These are phyloP conservation scores for Tipula helvola DNA, from an alignment of 2,888 invertebrate species.

Conservation along the genomic window DNA sequence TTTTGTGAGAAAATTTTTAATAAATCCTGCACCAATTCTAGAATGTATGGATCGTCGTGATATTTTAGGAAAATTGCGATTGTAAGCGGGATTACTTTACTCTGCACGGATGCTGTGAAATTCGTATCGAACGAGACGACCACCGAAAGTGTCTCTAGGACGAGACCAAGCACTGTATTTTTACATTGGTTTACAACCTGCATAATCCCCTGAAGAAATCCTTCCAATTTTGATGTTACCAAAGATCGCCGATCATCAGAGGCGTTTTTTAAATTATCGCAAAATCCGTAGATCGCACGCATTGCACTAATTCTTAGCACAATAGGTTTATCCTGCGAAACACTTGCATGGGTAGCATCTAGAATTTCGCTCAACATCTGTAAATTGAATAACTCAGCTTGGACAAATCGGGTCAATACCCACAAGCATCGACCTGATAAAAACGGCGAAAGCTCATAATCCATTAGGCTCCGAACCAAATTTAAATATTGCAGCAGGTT, in stretches of 20 bases:
- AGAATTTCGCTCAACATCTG: conserved; percentile 32
- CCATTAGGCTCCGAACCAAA: conserved; percentile 29
- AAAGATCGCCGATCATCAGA: conserved; percentile 33
- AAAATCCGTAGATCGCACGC: conserved; percentile 29
- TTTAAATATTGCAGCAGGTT: conserved; percentile 33
- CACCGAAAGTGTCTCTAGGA: conserved; percentile 40
- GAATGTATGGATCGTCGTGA: conserved; percentile 48
- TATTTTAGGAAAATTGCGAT: conserved; percentile 56
- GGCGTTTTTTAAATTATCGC: conserved; percentile 38
- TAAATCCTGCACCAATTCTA: conserved; percentile 48
- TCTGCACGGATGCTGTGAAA: conserved; percentile 48
- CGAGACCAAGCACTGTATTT: conserved; percentile 38
- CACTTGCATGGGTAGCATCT: conserved; percentile 27
- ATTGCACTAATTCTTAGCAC: conserved; percentile 31
- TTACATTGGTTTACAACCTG: conserved; percentile 38
- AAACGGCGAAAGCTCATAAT: conserved; percentile 29
- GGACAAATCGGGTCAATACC: conserved; percentile 32
- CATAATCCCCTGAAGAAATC: conserved; percentile 40
- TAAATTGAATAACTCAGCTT: conserved; percentile 30
- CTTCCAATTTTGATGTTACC: conserved; percentile 38
- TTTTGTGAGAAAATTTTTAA: conserved; percentile 49
- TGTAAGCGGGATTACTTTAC: conserved; percentile 49
- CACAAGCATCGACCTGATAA: conserved; percentile 32
- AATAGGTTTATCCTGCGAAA: conserved; percentile 29
- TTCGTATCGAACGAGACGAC: conserved; percentile 44